phyloP scores from a whole-genome alignment of 2,113 vertebrate genomes.

The Gobiocypris rarus region DNA sequence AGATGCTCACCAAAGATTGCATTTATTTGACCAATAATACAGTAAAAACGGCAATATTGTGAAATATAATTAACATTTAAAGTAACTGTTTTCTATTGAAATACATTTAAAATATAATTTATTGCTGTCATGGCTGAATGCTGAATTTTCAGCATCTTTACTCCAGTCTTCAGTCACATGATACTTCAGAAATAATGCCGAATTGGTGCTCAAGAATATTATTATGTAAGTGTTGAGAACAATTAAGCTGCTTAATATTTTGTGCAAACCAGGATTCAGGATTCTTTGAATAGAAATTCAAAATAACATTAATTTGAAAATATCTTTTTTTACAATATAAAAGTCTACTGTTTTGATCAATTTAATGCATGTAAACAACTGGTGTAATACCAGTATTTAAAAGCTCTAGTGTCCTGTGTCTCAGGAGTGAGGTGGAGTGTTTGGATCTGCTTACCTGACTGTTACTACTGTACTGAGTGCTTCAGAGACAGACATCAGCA shows the following conservation, averaged over 20 bases:
- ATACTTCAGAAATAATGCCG: neutral
- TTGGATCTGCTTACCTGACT: neutral
- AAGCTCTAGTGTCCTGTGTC: neutral
- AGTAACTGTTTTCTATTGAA: neutral
- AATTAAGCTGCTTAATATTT: neutral
- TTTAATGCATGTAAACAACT: no score
- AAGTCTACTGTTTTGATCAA: neutral
- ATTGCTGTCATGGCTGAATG: neutral
- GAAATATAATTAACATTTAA: neutral
- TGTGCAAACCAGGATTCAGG: neutral
- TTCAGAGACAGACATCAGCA: constrained; percentile 9
- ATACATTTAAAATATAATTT: neutral
- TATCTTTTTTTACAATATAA: no score
- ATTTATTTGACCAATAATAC: no score
- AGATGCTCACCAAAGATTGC: no score
- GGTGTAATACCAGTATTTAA: neutral
- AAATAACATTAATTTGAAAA: neutral
- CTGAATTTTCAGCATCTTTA: neutral
- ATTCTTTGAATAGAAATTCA: neutral
- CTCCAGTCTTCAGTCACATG: neutral
- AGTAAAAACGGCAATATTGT: no score
- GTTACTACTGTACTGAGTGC: neutral
- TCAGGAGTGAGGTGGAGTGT: neutral
- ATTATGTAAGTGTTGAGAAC: neutral
- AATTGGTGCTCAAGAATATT: neutral